Evolutionary conservation across 2,888 invertebrate species (phyloP), one percentile per base, ranked within the genome.

Genomic region (Drosophila suboccidentalis): DNA sequence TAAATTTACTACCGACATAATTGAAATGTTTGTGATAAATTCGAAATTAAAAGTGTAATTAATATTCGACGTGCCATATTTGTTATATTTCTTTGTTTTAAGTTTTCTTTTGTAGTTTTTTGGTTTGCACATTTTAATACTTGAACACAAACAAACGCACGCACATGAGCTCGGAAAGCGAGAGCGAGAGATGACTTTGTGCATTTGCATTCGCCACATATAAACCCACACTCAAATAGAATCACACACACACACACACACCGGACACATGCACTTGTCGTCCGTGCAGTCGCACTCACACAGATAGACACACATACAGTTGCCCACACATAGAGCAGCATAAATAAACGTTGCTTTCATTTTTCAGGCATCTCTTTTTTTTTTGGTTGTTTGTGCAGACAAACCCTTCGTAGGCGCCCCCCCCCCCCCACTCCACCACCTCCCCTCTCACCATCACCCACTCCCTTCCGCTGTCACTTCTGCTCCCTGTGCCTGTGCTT

Each of bases 261-360:
- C n/a, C n/a, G n/a, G n/a, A n/a, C n/a, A 41, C 13, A 59, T 38
- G 41, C 53, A 62, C 49, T 29, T 10, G 34, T 15, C 44, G 32
- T 60, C 34, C 36, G 29, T 29, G 17, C 15, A 64, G 32, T 13
- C 22, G 22, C 55, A 61, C 53, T 34, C 46, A 53, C 38, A 46
- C 43, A 17, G 29, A 34, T 38, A 17, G 10, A 51, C 54, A 46
- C 32, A 63, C 46, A 44, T n/a, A 49, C 58, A 55, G 22, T 36
- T 46, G 57, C 57, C 46, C 46, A 53, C 61, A 69, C 55, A 32
- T 44, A 64, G 44, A 60, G 54, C 54, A 70, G 71, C 84, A 75
- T 72, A 80, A 75, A 89, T 80, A 89, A 80, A 89, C 84, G 83
- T 88, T 80, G 72, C 78, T 78, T 89, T 88, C 74, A 69, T 80